A percentile compares a stretch with the other conserved stretches of the same genome.
phyloP scores from a whole-genome alignment of 2,113 vertebrate species.

The Bos taurus region ARS-UCD2.0 NC_037332.1:71426001-71426500 shows the following conservation, averaged over 20 bases:
- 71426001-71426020: background rate
- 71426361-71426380: background rate
- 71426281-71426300: background rate
- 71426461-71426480: background rate
- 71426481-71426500: background rate
- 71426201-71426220: background rate
- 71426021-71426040: slow-evolving; percentile 13
- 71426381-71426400: background rate
- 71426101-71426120: background rate
- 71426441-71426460: background rate
- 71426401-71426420: background rate
- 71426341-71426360: background rate
- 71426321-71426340: background rate
- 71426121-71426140: background rate
- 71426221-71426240: background rate
- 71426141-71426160: background rate
- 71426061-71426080: background rate
- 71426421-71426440: background rate
- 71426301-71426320: background rate
- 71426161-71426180: background rate
- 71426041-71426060: background rate
- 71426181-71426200: background rate
- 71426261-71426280: background rate
- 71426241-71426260: background rate
- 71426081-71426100: background rate